Conservation (phyloP, 2,113 vertebrate species). For the Panurus biarmicus region DNA sequence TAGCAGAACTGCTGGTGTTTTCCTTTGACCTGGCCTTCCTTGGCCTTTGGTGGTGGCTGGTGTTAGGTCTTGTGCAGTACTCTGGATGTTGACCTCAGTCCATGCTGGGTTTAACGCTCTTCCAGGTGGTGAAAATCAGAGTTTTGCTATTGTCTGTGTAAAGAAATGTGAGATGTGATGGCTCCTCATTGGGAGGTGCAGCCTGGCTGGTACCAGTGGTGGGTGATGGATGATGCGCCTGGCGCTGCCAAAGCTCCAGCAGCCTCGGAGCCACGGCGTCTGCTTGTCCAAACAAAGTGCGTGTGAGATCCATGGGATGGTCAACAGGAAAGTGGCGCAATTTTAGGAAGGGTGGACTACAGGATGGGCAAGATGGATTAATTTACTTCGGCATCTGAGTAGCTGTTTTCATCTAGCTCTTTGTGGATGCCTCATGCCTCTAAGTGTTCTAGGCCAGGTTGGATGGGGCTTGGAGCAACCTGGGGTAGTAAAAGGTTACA, state of each 20-base stretch:
- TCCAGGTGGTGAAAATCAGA: background rate
- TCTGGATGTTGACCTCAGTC: rapidly evolving
- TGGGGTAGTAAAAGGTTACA: background rate
- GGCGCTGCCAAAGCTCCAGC: rapidly evolving
- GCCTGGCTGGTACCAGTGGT: background rate
- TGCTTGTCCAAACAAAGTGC: background rate
- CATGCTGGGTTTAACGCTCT: rapidly evolving
- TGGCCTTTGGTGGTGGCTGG: background rate
- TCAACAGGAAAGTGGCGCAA: background rate
- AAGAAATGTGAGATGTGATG: rapidly evolving
- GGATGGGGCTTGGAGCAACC: rapidly evolving
- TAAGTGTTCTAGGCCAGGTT: background rate
- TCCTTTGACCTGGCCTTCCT: background rate
- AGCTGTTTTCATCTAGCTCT: background rate
- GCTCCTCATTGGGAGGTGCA: rapidly evolving
- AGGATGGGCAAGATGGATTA: background rate
- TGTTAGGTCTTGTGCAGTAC: background rate
- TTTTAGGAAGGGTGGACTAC: background rate
- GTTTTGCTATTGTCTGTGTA: background rate
- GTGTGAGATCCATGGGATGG: background rate
- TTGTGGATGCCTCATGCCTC: background rate
- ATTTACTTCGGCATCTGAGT: background rate
- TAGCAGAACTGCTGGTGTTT: background rate
- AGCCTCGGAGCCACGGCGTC: rapidly evolving
- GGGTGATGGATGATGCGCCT: rapidly evolving